These are phyloP conservation scores for Andrena hattorfiana DNA, from an alignment of 2,888 invertebrate species.

Conservation along the genomic window DNA sequence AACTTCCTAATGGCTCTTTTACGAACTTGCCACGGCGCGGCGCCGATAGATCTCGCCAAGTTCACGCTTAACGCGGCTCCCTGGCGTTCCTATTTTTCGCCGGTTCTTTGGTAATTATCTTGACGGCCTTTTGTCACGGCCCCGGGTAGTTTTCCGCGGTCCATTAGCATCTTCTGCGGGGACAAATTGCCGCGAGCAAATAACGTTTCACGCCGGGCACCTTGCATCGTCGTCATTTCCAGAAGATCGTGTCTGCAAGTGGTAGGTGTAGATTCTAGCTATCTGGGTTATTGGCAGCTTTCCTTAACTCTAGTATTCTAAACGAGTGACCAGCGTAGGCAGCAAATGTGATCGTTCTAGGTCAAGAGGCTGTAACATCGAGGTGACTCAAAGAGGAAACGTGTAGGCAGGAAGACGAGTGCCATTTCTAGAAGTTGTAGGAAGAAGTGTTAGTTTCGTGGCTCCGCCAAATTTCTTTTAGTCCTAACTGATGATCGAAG, in stretches of 20 bases:
- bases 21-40: conserved; percentile 42
- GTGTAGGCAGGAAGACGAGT: too few species aligned
- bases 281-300: too few species aligned
- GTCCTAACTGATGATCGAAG: not conserved
- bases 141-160: conserved; percentile 25
- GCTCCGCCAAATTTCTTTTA: too few species aligned
- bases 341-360: not conserved
- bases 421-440: too few species aligned
- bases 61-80: conserved; percentile 45
- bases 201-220: not conserved
- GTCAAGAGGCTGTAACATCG: not conserved
- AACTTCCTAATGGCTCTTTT: conserved; percentile 71
- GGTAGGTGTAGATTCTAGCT: not conserved
- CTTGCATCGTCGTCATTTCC: not conserved
- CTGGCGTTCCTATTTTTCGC: conserved; percentile 50
- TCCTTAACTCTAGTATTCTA: not conserved
- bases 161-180: conserved; percentile 52
- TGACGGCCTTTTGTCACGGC: conserved; percentile 42
- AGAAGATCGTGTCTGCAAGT: not conserved
- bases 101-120: conserved; percentile 50
- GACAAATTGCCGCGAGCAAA: not conserved
- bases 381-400: not conserved
- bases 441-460: too few species aligned
- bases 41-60: conserved; percentile 59
- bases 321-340: not conserved